These are phyloP conservation scores for Stegana nigrithorax DNA, from an alignment of 2,888 invertebrate species.

Conservation along the genomic window DNA sequence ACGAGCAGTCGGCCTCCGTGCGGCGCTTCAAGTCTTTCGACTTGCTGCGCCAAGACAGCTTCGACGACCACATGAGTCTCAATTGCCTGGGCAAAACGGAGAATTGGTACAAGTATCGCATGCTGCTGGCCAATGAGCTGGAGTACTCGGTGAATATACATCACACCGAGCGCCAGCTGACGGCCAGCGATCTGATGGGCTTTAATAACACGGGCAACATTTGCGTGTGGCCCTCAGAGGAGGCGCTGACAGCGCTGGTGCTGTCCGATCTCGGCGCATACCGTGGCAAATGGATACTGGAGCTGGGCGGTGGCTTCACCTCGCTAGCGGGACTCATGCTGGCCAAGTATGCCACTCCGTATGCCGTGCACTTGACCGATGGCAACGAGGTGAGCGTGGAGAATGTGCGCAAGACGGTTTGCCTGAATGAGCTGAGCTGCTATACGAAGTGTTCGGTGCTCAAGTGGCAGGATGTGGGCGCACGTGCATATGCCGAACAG, in stretches of 20 bases:
- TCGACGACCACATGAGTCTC: slow-evolving; percentile 65
- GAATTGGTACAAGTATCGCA: slow-evolving; percentile 76
- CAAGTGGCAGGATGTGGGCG: slow-evolving; percentile 70
- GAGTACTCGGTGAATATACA: slow-evolving; percentile 73
- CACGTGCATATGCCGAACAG: slow-evolving; percentile 60
- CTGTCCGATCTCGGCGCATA: slow-evolving; percentile 76
- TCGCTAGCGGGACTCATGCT: slow-evolving; percentile 82
- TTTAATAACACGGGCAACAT: slow-evolving; percentile 86
- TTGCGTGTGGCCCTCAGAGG: slow-evolving; percentile 85
- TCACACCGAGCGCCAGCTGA: slow-evolving; percentile 74
- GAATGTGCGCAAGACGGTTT: slow-evolving; percentile 77
- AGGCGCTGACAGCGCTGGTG: slow-evolving; percentile 78
- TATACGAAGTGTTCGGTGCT: slow-evolving; percentile 71
- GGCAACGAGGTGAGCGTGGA: slow-evolving; percentile 82
- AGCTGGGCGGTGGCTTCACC: slow-evolving; percentile 88
- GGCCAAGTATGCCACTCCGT: slow-evolving; percentile 76
- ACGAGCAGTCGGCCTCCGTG: slow-evolving; percentile 70
- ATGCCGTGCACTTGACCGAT: slow-evolving; percentile 79
- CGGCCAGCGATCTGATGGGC: slow-evolving; percentile 80
- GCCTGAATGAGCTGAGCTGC: slow-evolving; percentile 74
- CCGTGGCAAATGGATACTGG: slow-evolving; percentile 77
- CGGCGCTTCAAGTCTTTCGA: slow-evolving; percentile 74
- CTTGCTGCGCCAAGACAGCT: slow-evolving; percentile 70
- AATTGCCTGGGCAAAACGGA: slow-evolving; percentile 69
- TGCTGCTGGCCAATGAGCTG: slow-evolving; percentile 66